phyloP scores from a whole-genome alignment of 2,797 vertebrate species.

The Tympanoctomys barrerae region DNA sequence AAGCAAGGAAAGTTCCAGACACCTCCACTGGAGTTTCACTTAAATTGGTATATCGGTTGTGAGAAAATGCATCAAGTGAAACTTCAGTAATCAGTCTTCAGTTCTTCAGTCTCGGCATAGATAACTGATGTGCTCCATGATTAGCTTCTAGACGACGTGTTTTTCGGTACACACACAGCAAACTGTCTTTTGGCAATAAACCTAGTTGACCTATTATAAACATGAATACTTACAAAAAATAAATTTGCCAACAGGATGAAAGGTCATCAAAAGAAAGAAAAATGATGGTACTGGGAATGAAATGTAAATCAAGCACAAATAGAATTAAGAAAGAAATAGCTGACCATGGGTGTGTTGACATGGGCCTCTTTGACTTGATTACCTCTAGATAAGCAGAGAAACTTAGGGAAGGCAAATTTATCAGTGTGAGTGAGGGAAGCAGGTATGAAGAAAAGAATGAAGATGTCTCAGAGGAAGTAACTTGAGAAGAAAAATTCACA shows the following conservation, averaged over 20 bases:
- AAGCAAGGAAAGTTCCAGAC: neutral
- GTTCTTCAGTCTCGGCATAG: neutral
- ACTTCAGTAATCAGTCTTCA: neutral
- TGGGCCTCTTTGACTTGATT: neutral
- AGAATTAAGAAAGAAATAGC: neutral
- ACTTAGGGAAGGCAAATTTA: neutral
- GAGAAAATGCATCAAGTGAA: neutral
- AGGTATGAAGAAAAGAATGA: neutral
- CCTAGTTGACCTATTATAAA: neutral
- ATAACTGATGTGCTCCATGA: neutral
- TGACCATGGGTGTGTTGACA: neutral
- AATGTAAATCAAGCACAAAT: neutral
- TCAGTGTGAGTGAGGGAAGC: neutral
- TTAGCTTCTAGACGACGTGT: neutral
- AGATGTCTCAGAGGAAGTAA: neutral
- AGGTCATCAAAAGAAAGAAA: neutral
- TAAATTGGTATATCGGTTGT: neutral
- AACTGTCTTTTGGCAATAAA: neutral
- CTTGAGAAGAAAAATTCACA: neutral
- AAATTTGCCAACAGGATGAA: conserved; percentile 22
- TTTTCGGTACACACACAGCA: neutral
- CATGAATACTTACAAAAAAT: neutral
- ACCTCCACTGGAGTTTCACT: neutral
- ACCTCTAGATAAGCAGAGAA: neutral
- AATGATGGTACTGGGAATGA: neutral